Evolutionary conservation across 2,797 vertebrate species (phyloP), one percentile per base, ranked within the genome.

Genomic region (Helostoma temminkii): DNA sequence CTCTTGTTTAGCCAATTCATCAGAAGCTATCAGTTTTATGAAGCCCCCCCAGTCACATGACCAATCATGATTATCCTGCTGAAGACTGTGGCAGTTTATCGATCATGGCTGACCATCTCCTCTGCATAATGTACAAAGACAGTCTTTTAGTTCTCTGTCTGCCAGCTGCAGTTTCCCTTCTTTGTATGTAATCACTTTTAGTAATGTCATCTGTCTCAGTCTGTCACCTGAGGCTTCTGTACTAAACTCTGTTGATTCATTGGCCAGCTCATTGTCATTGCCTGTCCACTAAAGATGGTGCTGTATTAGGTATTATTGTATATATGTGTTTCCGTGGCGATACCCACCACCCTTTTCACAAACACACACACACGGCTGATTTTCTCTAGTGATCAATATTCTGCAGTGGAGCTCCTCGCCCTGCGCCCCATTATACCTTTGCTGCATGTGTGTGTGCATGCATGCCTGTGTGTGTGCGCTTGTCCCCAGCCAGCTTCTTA

Each of bases 331-430:
- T 56, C 43, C 55, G 59, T 62, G 49, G 41, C 39, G 36, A 46
- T 32, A 16, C 28, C 32, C 64, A 25, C 69, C 64, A 36, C 48
- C 66, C 28, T 36, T n/a, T 9, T 3, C 55, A 34, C 22, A 55
- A 22, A 63, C 22, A 57, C 36, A 55, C 43, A 70, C 76, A 81
- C 82, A 67, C 66, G 67, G 82, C 85, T 81, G 73, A 61, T 87
- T 91, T 91, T 88, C 86, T 85, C n/a, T 61, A 46, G 6, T 46
- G 26, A 92, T 94, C 92, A 67, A 93, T 94, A 92, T 83, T 92
- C 86, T 91, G 89, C 89, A 92, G 89, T 90, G 83, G 74, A 88
- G 89, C 89, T 88, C 66, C 75, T 78, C 53, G 48, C 74, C 80
- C 88, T 80, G 83, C 57, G 53, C 84, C 75, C 66, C 88, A 84